These are phyloP conservation scores for Onychomys leucogaster DNA, from an alignment of 2,797 vertebrate species.

Conservation along the genomic window DNA sequence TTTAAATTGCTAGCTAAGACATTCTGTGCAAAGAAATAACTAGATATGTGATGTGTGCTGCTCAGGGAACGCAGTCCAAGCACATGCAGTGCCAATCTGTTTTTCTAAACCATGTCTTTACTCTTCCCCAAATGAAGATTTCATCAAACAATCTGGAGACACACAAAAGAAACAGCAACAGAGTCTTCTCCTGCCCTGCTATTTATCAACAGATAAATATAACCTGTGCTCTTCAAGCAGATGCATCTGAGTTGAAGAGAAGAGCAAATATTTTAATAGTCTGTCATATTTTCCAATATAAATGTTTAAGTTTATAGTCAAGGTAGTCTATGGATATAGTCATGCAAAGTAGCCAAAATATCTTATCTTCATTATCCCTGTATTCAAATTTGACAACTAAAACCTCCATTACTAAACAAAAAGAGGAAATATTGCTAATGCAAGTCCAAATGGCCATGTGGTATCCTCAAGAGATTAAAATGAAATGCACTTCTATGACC, in stretches of 20 bases:
- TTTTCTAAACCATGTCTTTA: conserved; percentile 40
- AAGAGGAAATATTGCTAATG: background rate
- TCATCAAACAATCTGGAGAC: conserved; percentile 6
- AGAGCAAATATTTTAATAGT: background rate
- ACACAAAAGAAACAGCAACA: conserved; percentile 11
- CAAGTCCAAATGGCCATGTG: background rate
- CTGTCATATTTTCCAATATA: background rate
- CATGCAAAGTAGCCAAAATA: conserved; percentile 33
- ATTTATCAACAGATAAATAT: conserved; percentile 31
- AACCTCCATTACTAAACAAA: conserved; percentile 33
- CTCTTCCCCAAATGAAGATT: conserved; percentile 46
- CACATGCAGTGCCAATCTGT: background rate
- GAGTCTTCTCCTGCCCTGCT: conserved; percentile 26
- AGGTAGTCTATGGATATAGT: background rate
- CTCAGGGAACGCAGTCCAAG: background rate
- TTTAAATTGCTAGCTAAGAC: conserved; percentile 13
- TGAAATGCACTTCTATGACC: background rate
- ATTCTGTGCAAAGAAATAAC: conserved; percentile 17
- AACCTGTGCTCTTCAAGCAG: conserved; percentile 38
- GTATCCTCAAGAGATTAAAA: conserved; percentile 35
- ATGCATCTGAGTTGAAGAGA: background rate
- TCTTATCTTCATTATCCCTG: background rate
- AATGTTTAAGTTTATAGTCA: background rate
- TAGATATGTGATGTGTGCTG: background rate
- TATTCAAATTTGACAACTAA: conserved; percentile 34